Conservation (phyloP, 2,113 vertebrate genomes). For the Alethe castanea region DNA sequence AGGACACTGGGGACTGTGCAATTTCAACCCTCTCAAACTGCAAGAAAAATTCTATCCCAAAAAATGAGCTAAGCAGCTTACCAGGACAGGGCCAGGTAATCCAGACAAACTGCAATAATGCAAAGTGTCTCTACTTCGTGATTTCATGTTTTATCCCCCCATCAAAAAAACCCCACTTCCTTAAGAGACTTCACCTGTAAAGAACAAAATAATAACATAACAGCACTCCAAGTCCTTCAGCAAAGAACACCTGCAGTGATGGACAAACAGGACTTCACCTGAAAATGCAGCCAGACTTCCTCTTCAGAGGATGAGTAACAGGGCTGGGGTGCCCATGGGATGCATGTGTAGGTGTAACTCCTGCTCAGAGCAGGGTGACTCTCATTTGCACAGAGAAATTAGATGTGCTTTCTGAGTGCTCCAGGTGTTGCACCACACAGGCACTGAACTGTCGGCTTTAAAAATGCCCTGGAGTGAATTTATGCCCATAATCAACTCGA, state of each 20-base stretch:
- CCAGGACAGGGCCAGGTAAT: background rate
- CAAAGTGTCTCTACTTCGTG: background rate
- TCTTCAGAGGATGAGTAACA: background rate
- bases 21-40: background rate
- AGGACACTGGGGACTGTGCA: background rate
- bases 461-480: background rate
- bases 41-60: background rate
- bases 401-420: background rate
- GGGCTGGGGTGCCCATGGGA: background rate
- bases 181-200: background rate
- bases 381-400: background rate
- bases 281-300: background rate
- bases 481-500: background rate
- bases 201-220: background rate
- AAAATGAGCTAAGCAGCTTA: background rate
- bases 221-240: background rate
- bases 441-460: background rate
- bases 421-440: background rate
- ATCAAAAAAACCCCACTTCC: background rate
- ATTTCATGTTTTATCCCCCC: background rate
- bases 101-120: background rate
- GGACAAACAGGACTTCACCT: background rate
- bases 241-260: background rate
- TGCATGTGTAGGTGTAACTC: accelerated
- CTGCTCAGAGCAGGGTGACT: accelerated